Evolutionary conservation across 1,140 invertebrate genomes (phyloP).

Genomic region (Drosophila ananassae): DNA sequence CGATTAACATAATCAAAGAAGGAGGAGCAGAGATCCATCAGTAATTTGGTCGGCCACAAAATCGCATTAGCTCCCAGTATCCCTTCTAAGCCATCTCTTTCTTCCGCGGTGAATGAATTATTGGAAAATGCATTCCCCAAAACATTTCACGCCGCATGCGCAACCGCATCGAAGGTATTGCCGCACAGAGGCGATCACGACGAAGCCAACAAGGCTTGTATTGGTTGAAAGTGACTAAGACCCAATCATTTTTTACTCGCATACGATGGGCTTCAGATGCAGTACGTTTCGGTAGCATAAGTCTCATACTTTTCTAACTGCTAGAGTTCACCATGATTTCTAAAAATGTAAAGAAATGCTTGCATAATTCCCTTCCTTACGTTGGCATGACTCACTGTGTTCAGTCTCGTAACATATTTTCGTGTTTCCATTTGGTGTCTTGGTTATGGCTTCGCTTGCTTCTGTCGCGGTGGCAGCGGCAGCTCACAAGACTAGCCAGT

Average conservation of each 20-base stretch:
- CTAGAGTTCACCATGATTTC: neutral
- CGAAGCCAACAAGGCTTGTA: neutral
- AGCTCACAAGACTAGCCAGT: slow-evolving; percentile 29
- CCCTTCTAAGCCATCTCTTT: slow-evolving; percentile 12
- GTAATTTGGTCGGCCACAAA: slow-evolving; percentile 57
- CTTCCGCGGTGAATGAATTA: slow-evolving; percentile 60
- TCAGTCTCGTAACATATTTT: slow-evolving; percentile 17
- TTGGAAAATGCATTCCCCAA: slow-evolving; percentile 51
- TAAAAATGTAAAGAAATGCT: neutral
- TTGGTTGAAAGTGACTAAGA: slow-evolving; percentile 54
- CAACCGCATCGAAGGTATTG: slow-evolving; percentile 51
- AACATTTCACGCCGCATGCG: slow-evolving; percentile 34
- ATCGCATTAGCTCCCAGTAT: slow-evolving; percentile 28
- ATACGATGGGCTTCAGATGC: slow-evolving; percentile 2
- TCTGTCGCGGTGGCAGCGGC: neutral
- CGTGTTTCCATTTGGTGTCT: slow-evolving; percentile 17
- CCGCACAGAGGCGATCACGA: slow-evolving; percentile 39
- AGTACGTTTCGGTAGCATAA: slow-evolving; percentile 9
- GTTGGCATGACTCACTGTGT: slow-evolving; percentile 25
- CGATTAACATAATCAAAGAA: slow-evolving; percentile 70
- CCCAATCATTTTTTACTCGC: slow-evolving; percentile 44
- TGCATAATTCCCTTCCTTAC: neutral
- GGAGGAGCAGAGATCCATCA: slow-evolving; percentile 37
- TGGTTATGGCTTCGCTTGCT: slow-evolving; percentile 19
- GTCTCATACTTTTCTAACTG: neutral